Evolutionary conservation across 1,140 invertebrate genomes (phyloP).

Genomic region (Penaeus vannamei): DNA sequence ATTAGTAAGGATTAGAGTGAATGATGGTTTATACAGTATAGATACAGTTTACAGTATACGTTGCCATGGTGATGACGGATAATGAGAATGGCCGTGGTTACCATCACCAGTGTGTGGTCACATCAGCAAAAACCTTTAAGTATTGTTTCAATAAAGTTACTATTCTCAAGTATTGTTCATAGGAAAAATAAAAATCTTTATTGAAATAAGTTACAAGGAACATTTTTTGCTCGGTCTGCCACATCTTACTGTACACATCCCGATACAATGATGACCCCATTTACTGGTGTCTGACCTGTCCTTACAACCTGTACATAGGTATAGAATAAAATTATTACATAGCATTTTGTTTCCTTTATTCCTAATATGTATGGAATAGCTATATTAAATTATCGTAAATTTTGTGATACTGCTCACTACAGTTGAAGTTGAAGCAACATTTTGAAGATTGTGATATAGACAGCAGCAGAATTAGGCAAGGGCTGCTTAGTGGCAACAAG

Average conservation of each 20-base stretch:
- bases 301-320: conserved; percentile 63
- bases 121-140: conserved; percentile 44
- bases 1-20: conserved; percentile 53
- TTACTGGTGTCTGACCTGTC: conserved; percentile 65
- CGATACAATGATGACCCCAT: conserved; percentile 61
- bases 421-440: too few relatives aligned
- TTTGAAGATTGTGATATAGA: too few relatives aligned
- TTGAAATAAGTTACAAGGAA: conserved; percentile 42
- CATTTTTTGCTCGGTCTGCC: conserved; percentile 47
- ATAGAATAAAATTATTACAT: conserved; percentile 64
- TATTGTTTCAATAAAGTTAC: conserved; percentile 50
- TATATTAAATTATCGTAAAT: too few relatives aligned
- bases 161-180: conserved; percentile 45
- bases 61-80: conserved; percentile 29
- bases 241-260: conserved; percentile 58
- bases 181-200: conserved; percentile 45
- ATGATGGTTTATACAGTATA: conserved; percentile 34
- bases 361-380: too few relatives aligned
- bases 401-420: too few relatives aligned
- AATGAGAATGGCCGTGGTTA: conserved; percentile 56
- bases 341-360: conserved; percentile 26
- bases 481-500: too few relatives aligned
- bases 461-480: too few relatives aligned
- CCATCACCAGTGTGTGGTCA: conserved; percentile 39
- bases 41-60: conserved; percentile 25